Conservation (phyloP, 2,113 vertebrate genomes). For the Lophochroa leadbeateri region DNA sequence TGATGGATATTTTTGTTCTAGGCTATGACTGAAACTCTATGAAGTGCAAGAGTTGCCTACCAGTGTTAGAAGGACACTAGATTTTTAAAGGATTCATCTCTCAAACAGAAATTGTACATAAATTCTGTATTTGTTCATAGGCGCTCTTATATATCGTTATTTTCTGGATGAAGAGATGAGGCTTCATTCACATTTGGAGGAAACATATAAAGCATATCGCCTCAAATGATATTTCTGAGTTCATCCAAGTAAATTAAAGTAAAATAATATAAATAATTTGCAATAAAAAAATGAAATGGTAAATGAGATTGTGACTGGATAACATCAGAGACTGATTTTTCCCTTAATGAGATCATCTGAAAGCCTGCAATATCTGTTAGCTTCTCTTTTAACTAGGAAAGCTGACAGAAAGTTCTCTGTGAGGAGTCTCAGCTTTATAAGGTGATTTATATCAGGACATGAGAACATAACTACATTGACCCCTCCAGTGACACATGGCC, state of each 20-base stretch:
- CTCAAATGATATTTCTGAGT: background rate
- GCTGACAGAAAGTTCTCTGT: background rate
- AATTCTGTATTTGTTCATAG: background rate
- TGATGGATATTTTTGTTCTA: background rate
- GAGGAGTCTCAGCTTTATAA: background rate
- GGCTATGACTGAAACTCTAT: background rate
- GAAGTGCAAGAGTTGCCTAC: background rate
- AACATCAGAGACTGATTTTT: background rate
- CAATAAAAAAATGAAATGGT: background rate
- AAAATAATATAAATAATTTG: background rate
- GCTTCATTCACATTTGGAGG: background rate
- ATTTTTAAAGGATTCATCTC: background rate
- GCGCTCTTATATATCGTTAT: background rate
- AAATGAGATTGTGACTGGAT: background rate
- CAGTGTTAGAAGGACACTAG: background rate
- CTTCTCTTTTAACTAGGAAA: background rate
- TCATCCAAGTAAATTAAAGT: background rate
- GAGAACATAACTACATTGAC: background rate
- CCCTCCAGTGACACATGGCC: background rate
- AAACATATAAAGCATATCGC: background rate
- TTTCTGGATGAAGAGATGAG: background rate
- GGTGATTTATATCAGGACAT: constrained; percentile 25
- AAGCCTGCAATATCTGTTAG: background rate
- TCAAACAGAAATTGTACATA: background rate
- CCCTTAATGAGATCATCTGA: background rate